A percentile compares a stretch with the other conserved stretches of the same genome.
Evolutionary conservation across 2,113 vertebrate species (phyloP).

Genomic region (Tragelaphus strepsiceros): DNA sequence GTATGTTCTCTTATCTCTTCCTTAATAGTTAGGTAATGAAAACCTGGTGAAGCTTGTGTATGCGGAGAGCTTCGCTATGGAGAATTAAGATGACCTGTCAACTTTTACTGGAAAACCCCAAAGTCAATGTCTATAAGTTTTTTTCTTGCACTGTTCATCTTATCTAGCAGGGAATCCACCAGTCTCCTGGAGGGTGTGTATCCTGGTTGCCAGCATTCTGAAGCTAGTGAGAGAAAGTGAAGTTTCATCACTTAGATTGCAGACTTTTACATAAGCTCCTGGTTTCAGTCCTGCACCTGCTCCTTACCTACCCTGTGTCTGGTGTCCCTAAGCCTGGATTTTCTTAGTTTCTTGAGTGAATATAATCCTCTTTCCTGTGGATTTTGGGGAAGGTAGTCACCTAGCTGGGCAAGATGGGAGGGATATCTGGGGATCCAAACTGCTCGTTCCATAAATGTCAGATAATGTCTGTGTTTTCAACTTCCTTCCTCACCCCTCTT

Average conservation of each 20-base stretch:
- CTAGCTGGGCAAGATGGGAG: background rate
- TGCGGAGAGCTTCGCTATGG: background rate
- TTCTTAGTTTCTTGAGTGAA: background rate
- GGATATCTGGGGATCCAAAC: background rate
- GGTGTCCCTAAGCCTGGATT: background rate
- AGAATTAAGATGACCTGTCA: background rate
- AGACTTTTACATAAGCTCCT: background rate
- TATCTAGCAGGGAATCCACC: background rate
- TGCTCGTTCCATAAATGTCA: background rate
- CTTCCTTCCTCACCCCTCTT: background rate
- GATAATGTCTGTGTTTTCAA: background rate
- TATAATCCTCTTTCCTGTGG: background rate
- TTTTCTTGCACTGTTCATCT: background rate
- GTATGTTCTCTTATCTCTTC: background rate
- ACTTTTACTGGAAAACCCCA: conserved; percentile 7
- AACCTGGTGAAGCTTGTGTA: background rate
- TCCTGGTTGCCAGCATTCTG: background rate
- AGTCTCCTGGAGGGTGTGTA: background rate
- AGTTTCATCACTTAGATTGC: background rate
- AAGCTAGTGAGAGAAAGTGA: background rate
- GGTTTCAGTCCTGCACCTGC: background rate
- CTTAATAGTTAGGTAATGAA: background rate
- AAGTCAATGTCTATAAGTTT: background rate
- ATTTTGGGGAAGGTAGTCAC: background rate
- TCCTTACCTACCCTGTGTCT: background rate